Percentiles rank a stretch among this genome's conserved stretches.
Evolutionary conservation across 2,797 vertebrate genomes (phyloP).

Genomic region (Dipus sagitta): DNA sequence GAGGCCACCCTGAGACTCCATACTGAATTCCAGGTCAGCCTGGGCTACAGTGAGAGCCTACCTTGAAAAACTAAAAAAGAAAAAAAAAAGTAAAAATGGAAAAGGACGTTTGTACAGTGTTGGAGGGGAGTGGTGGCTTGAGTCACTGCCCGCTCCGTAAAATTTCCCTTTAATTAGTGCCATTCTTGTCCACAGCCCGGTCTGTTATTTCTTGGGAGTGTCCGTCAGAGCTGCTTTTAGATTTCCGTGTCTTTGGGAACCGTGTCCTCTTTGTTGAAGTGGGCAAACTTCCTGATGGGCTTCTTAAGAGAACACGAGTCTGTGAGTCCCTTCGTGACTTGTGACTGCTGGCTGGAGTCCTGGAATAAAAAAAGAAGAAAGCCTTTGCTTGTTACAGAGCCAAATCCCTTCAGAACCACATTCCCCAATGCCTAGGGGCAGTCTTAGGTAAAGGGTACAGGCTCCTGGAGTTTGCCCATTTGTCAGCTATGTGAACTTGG

Average conservation of each 20-base stretch:
- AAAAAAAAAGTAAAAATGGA: background rate
- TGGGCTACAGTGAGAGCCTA: too few species aligned
- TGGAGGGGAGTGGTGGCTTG: background rate
- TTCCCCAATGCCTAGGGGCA: background rate
- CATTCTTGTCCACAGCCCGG: constrained; percentile 22
- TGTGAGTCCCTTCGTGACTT: background rate
- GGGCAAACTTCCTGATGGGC: background rate
- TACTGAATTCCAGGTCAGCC: too few species aligned
- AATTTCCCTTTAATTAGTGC: constrained; percentile 67
- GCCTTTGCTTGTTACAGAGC: background rate
- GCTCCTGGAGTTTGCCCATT: background rate
- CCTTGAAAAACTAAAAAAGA: too few species aligned
- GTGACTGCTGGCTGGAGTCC: background rate
- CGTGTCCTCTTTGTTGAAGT: constrained; percentile 3
- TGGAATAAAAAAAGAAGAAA: background rate
- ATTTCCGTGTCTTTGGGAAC: constrained; percentile 14
- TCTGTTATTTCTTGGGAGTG: constrained; percentile 67
- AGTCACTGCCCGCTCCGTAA: background rate
- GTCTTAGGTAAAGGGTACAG: background rate
- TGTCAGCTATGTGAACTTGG: background rate
- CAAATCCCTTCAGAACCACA: background rate
- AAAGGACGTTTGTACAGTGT: rapidly evolving
- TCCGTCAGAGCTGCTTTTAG: constrained; percentile 50
- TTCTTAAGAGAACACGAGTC: background rate
- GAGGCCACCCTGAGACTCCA: too few species aligned